Base-by-base conservation (phyloP, 2,888 invertebrate genomes). In the Brassicogethes aeneus region DNA sequence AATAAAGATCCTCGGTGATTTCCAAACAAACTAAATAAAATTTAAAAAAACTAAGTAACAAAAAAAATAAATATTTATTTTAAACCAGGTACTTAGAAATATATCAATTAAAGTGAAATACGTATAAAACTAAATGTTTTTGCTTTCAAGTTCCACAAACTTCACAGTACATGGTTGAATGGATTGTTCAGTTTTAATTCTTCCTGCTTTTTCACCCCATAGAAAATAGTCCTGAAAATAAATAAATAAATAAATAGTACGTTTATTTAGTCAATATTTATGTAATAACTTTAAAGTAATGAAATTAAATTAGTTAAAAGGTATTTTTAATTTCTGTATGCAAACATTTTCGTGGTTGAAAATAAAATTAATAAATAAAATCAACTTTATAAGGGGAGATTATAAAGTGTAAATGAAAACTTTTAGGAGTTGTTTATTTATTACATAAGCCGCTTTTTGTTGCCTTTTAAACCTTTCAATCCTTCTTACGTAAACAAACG, bases 101-200 rank as follows among this genome's bases (percentile, higher is more conserved):
- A 7, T 23, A 23, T 7, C 23, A 10, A 23, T 23, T 23, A 23
- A 5, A 23, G 10, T 23, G 23, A 23, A 7, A 7, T 23, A 7
- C 23, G 23, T 10, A 23, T 10, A 10, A 23, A 23, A 23, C 23
- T 5, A 10, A n/a, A n/a, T n/a, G n/a, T 64, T 65, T 63, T 65
- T 66, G 65, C 54, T 60, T 64, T 48, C 55, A 61, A 43, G 55
- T 59, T 48, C 65, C 64, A 45, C 64, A 61, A 37, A 57, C 59
- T 53, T 54, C 55, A 40, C 59, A 57, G 56, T 57, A 58, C 64
- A 65, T 65, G 53, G 50, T 62, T 52, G 45, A 30, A 35, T 37
- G 17, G 16, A 8, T 15, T n/a, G 7, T 3, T 38, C 30, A 16
- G 31, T 37, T 14, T 17, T 10, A 10, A 23, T 23, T 10, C 23